These are phyloP conservation scores for Meda fulgida DNA, from an alignment of 2,797 vertebrate species.

Conservation along the genomic window DNA sequence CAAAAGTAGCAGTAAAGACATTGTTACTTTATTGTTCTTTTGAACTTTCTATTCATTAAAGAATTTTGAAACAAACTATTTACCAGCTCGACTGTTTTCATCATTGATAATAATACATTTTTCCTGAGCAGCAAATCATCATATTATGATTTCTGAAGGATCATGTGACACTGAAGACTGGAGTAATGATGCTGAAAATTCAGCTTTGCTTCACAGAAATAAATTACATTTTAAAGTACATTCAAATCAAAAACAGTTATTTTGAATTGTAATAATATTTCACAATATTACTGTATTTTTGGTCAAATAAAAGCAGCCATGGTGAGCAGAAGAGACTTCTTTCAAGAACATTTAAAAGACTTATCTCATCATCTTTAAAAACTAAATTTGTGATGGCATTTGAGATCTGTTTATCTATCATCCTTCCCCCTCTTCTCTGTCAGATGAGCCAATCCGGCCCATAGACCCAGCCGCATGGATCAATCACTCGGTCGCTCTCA, in stretches of 20 bases:
- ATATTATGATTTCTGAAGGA: neutral
- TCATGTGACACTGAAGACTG: neutral
- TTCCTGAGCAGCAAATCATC: neutral
- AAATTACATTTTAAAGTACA: neutral
- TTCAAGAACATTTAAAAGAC: constrained; percentile 1
- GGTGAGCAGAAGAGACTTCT: neutral
- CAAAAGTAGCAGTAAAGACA: neutral
- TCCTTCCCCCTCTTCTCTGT: neutral
- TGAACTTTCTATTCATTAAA: neutral
- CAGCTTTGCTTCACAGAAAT: neutral
- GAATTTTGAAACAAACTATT: neutral
- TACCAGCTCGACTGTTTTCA: neutral
- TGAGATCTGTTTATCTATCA: neutral
- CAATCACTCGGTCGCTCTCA: constrained; percentile 89
- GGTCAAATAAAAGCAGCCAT: neutral
- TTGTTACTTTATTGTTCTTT: neutral
- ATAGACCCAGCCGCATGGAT: constrained; percentile 94
- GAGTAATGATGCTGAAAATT: neutral
- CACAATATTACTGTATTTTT: neutral
- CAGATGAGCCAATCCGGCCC: constrained; percentile 91
- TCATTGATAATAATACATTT: neutral
- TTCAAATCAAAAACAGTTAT: neutral
- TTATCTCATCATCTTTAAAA: too few species aligned
- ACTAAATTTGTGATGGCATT: too few species aligned
- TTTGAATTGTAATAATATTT: neutral